A percentile compares a stretch with the other conserved stretches of the same genome.
phyloP scores from a whole-genome alignment of 2,797 vertebrate species.

The Chanos chanos region DNA sequence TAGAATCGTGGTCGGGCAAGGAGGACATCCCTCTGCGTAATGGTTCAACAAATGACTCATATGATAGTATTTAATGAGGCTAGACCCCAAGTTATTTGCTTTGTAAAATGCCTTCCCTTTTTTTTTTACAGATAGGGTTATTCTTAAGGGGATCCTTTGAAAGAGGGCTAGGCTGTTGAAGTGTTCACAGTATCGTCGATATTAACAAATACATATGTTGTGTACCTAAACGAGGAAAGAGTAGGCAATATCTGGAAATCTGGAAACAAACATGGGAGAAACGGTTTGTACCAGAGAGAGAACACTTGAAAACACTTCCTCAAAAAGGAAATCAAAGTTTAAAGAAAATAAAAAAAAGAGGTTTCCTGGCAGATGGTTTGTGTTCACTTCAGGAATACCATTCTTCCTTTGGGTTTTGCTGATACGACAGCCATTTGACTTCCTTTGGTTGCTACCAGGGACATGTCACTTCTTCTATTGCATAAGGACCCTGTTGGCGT shows the following conservation, averaged over 20 bases:
- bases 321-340: slow-evolving; percentile 75
- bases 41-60: too few relatives aligned
- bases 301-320: slow-evolving; percentile 52
- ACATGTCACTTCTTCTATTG: slow-evolving; percentile 47
- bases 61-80: too few relatives aligned
- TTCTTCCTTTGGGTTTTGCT: slow-evolving; percentile 75
- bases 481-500: slow-evolving; percentile 2
- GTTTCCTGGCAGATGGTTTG: slow-evolving; percentile 80
- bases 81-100: too few relatives aligned
- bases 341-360: slow-evolving; percentile 70
- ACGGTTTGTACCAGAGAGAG: slow-evolving; percentile 22
- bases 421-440: slow-evolving; percentile 69
- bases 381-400: slow-evolving; percentile 72
- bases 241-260: slow-evolving; percentile 46
- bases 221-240: slow-evolving; percentile 37
- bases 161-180: too few relatives aligned
- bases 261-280: slow-evolving; percentile 23
- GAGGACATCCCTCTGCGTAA: too few relatives aligned
- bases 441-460: slow-evolving; percentile 68
- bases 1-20: slow-evolving; percentile 2
- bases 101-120: too few relatives aligned
- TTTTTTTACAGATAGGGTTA: too few relatives aligned
- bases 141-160: too few relatives aligned
- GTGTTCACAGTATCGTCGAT: too few relatives aligned
- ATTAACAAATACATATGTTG: too few relatives aligned